A percentile compares a stretch with the other conserved stretches of the same genome.
Conservation (phyloP, 1,140 invertebrate genomes). For the Neodiprion lecontei region DNA sequence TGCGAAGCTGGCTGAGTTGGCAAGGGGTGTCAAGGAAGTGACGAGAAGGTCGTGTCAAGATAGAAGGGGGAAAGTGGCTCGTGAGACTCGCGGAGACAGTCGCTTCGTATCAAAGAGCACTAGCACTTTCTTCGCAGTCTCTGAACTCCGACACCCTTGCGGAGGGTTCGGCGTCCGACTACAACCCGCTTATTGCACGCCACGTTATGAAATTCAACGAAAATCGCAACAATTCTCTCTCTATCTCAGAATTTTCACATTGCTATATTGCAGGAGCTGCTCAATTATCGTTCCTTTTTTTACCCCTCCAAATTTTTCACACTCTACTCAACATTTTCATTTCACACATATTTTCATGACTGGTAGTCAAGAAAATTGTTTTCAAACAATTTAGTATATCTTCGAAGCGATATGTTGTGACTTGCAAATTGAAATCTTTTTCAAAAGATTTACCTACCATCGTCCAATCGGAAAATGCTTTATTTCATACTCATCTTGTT, state of each 20-base stretch:
- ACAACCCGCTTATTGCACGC: constrained; percentile 28
- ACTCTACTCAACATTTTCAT: too few relatives aligned
- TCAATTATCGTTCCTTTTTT: too few relatives aligned
- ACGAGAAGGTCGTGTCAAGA: constrained; percentile 3
- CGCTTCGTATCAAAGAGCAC: constrained; percentile 31
- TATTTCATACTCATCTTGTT: too few relatives aligned
- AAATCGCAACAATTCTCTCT: constrained; percentile 25
- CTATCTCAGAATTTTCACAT: constrained; percentile 17
- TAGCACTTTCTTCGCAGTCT: constrained; percentile 24
- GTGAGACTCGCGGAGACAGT: constrained; percentile 22
- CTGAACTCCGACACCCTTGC: constrained; percentile 24
- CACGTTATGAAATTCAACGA: constrained; percentile 36
- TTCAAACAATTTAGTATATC: too few relatives aligned
- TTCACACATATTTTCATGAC: too few relatives aligned
- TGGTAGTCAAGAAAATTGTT: too few relatives aligned
- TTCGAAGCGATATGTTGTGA: too few relatives aligned
- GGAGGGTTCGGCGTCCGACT: constrained; percentile 14
- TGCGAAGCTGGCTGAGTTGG: neutral
- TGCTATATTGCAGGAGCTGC: neutral
- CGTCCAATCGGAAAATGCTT: too few relatives aligned
- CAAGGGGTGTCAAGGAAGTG: constrained; percentile 22
- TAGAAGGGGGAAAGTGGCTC: constrained; percentile 16
- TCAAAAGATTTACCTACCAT: too few relatives aligned
- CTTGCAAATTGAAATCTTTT: too few relatives aligned
- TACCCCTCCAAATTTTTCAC: too few relatives aligned